Percentiles rank a stretch among this genome's conserved stretches.
Evolutionary conservation across 2,113 vertebrate species (phyloP).

Genomic region (Silurus asotus): DNA sequence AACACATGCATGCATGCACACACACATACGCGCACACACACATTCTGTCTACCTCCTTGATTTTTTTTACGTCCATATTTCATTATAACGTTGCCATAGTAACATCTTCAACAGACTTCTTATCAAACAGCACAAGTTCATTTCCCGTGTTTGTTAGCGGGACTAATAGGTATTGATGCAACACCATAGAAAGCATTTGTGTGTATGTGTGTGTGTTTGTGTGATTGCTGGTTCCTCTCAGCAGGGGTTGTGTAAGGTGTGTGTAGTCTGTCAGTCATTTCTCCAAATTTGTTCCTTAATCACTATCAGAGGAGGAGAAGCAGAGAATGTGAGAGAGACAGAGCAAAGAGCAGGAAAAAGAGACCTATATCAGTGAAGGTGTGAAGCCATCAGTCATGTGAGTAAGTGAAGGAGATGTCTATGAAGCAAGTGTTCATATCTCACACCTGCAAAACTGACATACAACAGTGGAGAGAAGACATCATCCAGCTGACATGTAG

Average conservation of each 20-base stretch:
- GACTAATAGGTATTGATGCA: conserved; percentile 40
- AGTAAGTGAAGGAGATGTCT: conserved; percentile 16
- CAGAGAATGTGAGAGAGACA: background rate
- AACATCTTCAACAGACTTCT: conserved; percentile 36
- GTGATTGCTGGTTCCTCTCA: background rate
- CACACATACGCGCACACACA: conserved; percentile 7
- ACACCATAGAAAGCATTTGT: conserved; percentile 16
- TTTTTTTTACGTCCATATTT: conserved; percentile 19
- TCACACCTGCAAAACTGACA: background rate
- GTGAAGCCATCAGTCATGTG: conserved; percentile 18
- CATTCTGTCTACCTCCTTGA: conserved; percentile 10
- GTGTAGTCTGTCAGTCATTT: conserved; percentile 12
- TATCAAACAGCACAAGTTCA: conserved; percentile 41
- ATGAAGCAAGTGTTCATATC: background rate
- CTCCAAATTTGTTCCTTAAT: conserved; percentile 17
- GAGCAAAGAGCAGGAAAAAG: background rate
- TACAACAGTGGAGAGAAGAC: conserved; percentile 3
- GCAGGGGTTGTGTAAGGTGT: conserved; percentile 11
- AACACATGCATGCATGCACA: conserved; percentile 35
- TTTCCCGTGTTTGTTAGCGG: conserved; percentile 44
- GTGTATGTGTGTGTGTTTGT: conserved; percentile 28
- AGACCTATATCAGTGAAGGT: conserved; percentile 5
- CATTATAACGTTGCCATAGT: conserved; percentile 39
- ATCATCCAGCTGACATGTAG: background rate
- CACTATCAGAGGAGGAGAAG: conserved; percentile 19